phyloP scores from a whole-genome alignment of 2,888 invertebrate species.

The Schizaphis graminum region DNA sequence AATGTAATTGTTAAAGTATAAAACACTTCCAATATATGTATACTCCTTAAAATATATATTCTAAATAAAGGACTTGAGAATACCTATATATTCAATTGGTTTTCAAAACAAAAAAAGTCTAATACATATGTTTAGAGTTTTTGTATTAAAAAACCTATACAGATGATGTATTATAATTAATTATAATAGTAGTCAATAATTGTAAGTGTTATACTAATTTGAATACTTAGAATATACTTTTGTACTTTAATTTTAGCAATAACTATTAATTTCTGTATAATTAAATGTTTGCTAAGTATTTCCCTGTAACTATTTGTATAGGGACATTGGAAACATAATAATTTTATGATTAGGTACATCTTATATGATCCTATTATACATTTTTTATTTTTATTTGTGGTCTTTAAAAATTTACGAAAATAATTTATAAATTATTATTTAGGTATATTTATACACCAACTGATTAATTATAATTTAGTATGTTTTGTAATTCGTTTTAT shows the following conservation, averaged over 20 bases:
- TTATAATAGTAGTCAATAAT: not conserved
- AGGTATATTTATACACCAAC: no score
- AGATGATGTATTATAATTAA: not conserved
- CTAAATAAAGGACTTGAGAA: not conserved
- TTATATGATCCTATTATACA: not conserved
- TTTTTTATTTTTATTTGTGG: not conserved
- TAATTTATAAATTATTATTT: not conserved
- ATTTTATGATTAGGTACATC: not conserved
- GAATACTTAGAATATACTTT: not conserved
- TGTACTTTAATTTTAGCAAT: not conserved
- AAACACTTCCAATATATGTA: not conserved
- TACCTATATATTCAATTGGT: not conserved
- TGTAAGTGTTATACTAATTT: not conserved
- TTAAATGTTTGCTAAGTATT: not conserved
- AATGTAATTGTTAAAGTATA: not conserved
- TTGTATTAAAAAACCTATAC: not conserved
- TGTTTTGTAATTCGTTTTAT: no score
- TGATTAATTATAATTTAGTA: no score
- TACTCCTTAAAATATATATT: not conserved
- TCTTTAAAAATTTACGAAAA: not conserved
- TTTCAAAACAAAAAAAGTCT: not conserved
- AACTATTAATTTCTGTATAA: not conserved
- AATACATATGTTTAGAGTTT: not conserved
- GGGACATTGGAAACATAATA: not conserved
- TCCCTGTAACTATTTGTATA: not conserved